Percentiles rank a stretch among this genome's conserved stretches.
Evolutionary conservation across 2,797 vertebrate genomes (phyloP).

Genomic region (Oreochromis mossambicus): DNA sequence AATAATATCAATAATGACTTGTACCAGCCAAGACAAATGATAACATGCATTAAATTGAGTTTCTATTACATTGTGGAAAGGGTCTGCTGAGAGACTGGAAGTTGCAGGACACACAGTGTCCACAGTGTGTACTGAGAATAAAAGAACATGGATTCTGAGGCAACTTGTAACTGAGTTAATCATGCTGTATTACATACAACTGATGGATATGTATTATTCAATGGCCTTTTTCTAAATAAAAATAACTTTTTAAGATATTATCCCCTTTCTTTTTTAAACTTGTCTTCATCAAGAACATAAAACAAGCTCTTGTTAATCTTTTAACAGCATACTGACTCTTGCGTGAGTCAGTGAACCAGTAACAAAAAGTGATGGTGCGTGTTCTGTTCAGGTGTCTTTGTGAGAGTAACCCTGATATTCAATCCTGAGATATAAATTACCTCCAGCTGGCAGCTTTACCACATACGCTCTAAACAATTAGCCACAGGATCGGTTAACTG

Average conservation of each 20-base stretch:
- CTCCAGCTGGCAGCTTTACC: constrained; percentile 32
- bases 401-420: constrained; percentile 42
- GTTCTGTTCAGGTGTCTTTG: background rate
- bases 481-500: constrained; percentile 38
- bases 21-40: background rate
- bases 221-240: constrained; percentile 30
- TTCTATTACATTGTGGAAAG: background rate
- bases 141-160: background rate
- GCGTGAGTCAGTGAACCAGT: constrained; percentile 3
- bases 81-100: background rate
- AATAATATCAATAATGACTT: background rate
- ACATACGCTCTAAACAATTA: constrained; percentile 44
- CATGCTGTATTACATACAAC: background rate
- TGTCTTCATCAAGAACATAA: background rate
- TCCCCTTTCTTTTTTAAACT: background rate
- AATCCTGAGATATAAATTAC: constrained; percentile 36
- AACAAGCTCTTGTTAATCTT: background rate
- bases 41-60: background rate
- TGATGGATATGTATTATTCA: constrained; percentile 8
- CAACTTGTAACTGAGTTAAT: background rate
- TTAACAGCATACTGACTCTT: background rate
- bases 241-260: background rate
- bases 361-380: background rate
- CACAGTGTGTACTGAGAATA: background rate
- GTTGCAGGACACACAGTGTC: background rate